Percentiles rank a stretch among this genome's conserved stretches.
phyloP scores from a whole-genome alignment of 2,888 invertebrate genomes.

The Parnassius smintheus region DNA sequence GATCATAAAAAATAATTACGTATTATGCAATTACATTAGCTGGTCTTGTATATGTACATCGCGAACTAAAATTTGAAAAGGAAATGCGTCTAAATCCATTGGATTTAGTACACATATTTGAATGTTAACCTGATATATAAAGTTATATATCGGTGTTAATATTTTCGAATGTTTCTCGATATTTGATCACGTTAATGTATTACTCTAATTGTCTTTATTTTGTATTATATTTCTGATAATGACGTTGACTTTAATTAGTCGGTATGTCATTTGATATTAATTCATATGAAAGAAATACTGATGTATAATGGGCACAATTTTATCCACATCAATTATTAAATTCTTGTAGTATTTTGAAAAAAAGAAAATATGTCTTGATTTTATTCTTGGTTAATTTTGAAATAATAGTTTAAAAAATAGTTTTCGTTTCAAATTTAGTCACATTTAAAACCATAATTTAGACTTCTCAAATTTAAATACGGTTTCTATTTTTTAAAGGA shows the following conservation, averaged over 20 bases:
- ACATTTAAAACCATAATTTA: no score
- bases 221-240: background rate
- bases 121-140: background rate
- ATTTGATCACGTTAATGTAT: slow-evolving; percentile 6
- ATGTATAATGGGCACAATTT: no score
- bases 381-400: no score
- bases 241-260: background rate
- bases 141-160: slow-evolving; percentile 19
- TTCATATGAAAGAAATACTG: no score
- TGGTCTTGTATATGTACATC: background rate
- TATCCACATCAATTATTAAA: no score
- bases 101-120: slow-evolving; percentile 11
- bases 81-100: slow-evolving; percentile 25
- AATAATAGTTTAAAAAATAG: no score
- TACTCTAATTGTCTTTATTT: slow-evolving; percentile 14
- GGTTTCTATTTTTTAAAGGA: no score
- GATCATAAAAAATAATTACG: slow-evolving; percentile 6
- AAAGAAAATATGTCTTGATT: no score
- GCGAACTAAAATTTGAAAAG: background rate
- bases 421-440: no score
- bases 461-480: no score
- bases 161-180: slow-evolving; percentile 10
- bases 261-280: no score
- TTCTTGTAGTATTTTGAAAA: no score
- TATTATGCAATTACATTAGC: slow-evolving; percentile 11